Base-by-base conservation (phyloP, 2,797 vertebrate species). In the Mus caroli region DNA sequence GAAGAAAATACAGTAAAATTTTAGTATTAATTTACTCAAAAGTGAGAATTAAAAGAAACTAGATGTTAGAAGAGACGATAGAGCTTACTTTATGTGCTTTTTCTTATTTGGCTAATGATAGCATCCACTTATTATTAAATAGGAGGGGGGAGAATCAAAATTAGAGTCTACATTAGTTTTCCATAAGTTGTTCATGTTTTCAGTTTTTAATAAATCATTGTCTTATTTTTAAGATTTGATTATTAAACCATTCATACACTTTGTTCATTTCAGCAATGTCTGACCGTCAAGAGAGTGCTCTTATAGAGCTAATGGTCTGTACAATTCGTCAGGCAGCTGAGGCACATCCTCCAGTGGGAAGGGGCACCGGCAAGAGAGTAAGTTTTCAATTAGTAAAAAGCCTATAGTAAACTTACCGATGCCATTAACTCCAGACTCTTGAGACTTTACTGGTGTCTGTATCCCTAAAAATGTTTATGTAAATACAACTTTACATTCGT, bases 301-400 rank as follows among this genome's bases (percentile, higher is more conserved):
- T 99, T 91, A 99, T 99, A 90, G 99, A 99, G 98, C 98, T 99
- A 96, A 99, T 98, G 97, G 99, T 99, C 92, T 99, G 99, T 98
- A 99, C 99, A 90, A 99, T 99, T 98, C 98, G 99, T 69, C 99
- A 99, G 97, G 99, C 99, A 14, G 99, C 99, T 7, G 99, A 99
- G 98, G 99, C 99, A 1, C 99, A 99, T 96, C 99, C 99, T 37
- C 99, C 99, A 26, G 99, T 99, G 19, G 99, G 99, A 98, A 99
- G 99, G 97, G 99, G 99, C 98, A 99, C 99, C 0, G 99, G 99
- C 97, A 99, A 99, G 97, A 99, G 99, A 98, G 99, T 99, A 98
- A 97, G 99, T 98, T 88, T 76, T 84, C 52, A 40, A 82, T 73
- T 90, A 94, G 62, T 73, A n/a, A 90, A 50, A 91, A 90, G 34